Percentiles rank a stretch among this genome's conserved stretches.
These are phyloP conservation scores for Phymorhynchus buccinoides DNA, from an alignment of 1,140 invertebrate species.

Conservation along the genomic window DNA sequence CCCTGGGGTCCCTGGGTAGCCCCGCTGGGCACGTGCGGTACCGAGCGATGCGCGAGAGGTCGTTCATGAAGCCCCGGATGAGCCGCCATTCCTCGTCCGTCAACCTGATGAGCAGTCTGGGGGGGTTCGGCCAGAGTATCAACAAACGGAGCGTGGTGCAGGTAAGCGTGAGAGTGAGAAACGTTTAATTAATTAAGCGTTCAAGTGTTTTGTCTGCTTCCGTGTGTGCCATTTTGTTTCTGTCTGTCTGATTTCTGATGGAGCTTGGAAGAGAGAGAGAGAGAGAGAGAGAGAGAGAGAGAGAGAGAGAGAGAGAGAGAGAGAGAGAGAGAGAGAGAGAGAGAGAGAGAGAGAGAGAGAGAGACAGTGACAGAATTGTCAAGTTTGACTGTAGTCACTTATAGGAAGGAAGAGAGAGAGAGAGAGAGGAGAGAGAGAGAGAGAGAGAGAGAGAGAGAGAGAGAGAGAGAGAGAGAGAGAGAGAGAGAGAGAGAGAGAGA, in stretches of 20 bases:
- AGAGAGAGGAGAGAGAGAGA: no score
- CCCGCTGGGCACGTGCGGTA: background rate
- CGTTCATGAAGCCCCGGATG: slow-evolving; percentile 22
- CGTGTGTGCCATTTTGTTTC: background rate
- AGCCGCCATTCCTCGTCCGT: background rate
- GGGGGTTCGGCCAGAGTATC: background rate
- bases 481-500: no score
- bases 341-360: no score
- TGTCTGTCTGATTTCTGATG: background rate
- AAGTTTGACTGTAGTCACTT: no score
- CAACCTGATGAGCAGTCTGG: no score
- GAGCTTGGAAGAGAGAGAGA: background rate
- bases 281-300: background rate
- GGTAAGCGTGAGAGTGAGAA: background rate
- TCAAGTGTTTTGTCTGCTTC: background rate
- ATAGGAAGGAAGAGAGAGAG: no score
- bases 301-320: background rate
- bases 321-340: no score
- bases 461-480: no score
- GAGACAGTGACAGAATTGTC: no score
- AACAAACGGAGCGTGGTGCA: background rate
- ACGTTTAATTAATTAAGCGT: no score
- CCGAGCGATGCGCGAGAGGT: slow-evolving; percentile 11
- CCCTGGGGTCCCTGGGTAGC: background rate
- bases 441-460: no score